A percentile compares a stretch with the other conserved stretches of the same genome.
Conservation (phyloP, 2,888 invertebrate species). For the Drosophila atripex region DNA sequence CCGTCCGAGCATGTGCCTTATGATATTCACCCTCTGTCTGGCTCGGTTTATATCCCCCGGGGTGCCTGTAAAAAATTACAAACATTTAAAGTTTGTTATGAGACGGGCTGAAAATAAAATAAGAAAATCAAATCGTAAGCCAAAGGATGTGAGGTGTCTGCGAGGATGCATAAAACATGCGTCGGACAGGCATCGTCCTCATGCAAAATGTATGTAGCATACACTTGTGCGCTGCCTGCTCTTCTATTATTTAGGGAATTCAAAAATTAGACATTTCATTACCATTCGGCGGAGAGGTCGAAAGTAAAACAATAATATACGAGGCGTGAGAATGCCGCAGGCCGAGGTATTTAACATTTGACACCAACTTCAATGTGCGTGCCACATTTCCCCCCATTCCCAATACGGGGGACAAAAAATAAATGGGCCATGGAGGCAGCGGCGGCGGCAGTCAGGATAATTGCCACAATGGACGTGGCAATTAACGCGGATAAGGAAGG, state of each 20-base stretch:
- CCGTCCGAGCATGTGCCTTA: constrained; percentile 51
- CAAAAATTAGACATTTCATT: constrained; percentile 44
- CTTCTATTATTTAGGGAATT: constrained; percentile 51
- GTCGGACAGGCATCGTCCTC: constrained; percentile 25
- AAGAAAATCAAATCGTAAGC: constrained; percentile 39
- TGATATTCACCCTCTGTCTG: constrained; percentile 37
- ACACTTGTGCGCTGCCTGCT: constrained; percentile 42
- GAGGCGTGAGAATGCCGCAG: constrained; percentile 71
- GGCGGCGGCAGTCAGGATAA: constrained; percentile 22
- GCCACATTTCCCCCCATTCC: constrained; percentile 52
- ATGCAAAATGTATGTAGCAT: constrained; percentile 55
- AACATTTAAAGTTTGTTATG: constrained; percentile 65
- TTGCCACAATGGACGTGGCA: constrained; percentile 46
- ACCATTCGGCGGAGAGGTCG: constrained; percentile 2
- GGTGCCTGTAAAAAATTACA: constrained; percentile 56
- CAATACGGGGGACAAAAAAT: constrained; percentile 51
- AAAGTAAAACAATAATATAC: constrained; percentile 57
- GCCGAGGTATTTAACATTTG: constrained; percentile 66
- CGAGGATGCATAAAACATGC: constrained; percentile 59
- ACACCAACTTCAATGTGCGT: constrained; percentile 51
- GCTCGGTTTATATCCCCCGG: constrained; percentile 2
- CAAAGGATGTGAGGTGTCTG: constrained; percentile 16
- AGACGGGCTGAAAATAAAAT: constrained; percentile 23
- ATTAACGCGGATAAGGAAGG: constrained; percentile 38
- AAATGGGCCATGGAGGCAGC: constrained; percentile 33